Conservation (phyloP, 2,113 vertebrate genomes). For the Capra hircus region DNA sequence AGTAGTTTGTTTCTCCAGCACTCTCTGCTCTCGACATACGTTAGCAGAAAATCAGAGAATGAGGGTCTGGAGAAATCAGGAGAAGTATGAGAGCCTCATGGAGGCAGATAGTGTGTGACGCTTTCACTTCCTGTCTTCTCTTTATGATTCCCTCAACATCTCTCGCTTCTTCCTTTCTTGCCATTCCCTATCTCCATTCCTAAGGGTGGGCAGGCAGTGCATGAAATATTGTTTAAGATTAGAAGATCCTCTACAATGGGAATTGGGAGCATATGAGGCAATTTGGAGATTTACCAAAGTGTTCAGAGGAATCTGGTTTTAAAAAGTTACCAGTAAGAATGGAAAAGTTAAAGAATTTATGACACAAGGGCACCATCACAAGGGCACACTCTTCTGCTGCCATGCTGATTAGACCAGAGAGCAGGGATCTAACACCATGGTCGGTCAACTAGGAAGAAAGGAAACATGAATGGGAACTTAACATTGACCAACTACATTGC, state of each 20-base stretch:
- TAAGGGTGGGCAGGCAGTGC: not conserved
- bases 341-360: not conserved
- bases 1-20: not conserved
- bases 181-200: not conserved
- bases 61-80: not conserved
- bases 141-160: not conserved
- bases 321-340: not conserved
- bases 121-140: not conserved
- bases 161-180: not conserved
- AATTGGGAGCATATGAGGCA: not conserved
- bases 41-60: not conserved
- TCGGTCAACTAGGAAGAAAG: not conserved
- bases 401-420: not conserved
- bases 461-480: not conserved
- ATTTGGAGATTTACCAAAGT: not conserved
- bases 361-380: not conserved
- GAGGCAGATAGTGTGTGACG: not conserved
- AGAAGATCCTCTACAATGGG: not conserved
- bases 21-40: not conserved
- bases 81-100: too few species aligned
- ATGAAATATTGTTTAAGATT: not conserved
- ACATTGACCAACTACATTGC: not conserved
- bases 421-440: not conserved
- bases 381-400: not conserved
- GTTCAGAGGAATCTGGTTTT: not conserved